Evolutionary conservation across 2,888 invertebrate species (phyloP), one percentile per base, ranked within the genome.

Genomic region (Thera britannica): DNA sequence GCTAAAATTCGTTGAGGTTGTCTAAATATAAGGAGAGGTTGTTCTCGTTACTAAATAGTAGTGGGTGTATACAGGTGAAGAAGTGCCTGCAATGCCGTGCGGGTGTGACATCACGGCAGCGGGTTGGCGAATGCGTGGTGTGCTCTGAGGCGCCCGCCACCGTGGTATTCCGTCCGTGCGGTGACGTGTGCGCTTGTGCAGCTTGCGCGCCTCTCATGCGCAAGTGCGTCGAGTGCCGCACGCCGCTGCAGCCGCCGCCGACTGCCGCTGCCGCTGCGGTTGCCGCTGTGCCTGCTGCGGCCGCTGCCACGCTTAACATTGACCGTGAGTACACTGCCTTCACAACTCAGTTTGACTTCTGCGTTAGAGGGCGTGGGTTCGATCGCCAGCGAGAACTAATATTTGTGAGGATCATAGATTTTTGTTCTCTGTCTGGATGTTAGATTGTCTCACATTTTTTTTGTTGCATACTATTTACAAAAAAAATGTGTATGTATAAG

Each of bases 61-160:
- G 34, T n/a, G 0, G 23, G 2, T 44, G 12, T 35, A 52, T 61
- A 0, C 79, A 93, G 93, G 98, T 99, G 76, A 99, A 99, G 93
- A 99, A 99, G 92, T 99, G 99, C 87, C 95, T 99, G 71, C 95
- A 98, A 72, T 99, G 99, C 84, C 96, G 99, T 68, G 97, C 98
- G 78, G 95, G 96, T 59, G 98, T 99, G 65, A 90, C 95, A 68
- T 95, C 96, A 0, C 95, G 98, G 74, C 96, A 96, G 75, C 93
- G 97, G 96, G 98, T 98, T 86, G 98, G 98, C 88, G 99, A 99
- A 93, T 99, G 99, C 91, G 95, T 98, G 76, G 98, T 99, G 51
- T 99, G 99, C 90, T 98, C 98, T 23, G 98, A 98, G 92, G 97
- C 97, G 89, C 97, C 98, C 81, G 97, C 99, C 36, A 96, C 97